Percentiles rank a stretch among this genome's conserved stretches.
Conservation (phyloP, 2,797 vertebrate genomes). For the Takifugu ocellatus region DNA sequence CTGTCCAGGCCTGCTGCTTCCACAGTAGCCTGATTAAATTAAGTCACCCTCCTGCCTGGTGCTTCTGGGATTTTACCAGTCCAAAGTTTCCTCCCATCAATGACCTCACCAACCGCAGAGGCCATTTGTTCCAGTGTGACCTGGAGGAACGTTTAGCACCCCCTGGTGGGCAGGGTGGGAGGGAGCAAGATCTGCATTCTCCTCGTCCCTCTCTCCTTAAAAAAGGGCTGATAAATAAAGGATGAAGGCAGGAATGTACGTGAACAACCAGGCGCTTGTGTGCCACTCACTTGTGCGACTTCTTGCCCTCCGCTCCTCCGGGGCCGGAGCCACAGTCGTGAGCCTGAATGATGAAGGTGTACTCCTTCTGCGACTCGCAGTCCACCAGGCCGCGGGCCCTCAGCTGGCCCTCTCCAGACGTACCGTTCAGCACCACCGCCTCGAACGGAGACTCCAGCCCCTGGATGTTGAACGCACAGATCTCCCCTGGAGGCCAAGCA, state of each 20-base stretch:
- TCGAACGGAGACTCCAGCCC: conserved; percentile 89
- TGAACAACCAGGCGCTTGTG: neutral
- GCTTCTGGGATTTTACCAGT: no score
- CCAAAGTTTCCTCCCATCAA: no score
- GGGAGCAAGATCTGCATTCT: no score
- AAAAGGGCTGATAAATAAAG: neutral
- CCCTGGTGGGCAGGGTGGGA: no score
- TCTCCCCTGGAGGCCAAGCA: conserved; percentile 80
- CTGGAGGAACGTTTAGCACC: no score
- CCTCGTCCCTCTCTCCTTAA: neutral
- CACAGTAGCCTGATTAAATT: no score
- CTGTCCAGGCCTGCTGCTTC: no score
- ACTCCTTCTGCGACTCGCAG: conserved; percentile 94
- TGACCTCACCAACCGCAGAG: no score
- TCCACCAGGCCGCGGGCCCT: conserved; percentile 85
- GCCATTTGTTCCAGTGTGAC: no score
- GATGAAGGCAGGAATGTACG: neutral
- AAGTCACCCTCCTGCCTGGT: no score
- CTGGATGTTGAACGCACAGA: conserved; percentile 95
- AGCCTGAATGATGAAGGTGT: conserved; percentile 96
- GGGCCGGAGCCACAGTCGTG: conserved; percentile 90
- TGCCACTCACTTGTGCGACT: conserved; percentile 92
- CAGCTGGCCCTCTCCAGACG: conserved; percentile 91
- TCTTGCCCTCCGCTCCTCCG: conserved; percentile 84
- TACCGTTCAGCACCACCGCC: conserved; percentile 92